Evolutionary conservation across 2,797 vertebrate species (phyloP).

Genomic region (Pitangus sulphuratus): DNA sequence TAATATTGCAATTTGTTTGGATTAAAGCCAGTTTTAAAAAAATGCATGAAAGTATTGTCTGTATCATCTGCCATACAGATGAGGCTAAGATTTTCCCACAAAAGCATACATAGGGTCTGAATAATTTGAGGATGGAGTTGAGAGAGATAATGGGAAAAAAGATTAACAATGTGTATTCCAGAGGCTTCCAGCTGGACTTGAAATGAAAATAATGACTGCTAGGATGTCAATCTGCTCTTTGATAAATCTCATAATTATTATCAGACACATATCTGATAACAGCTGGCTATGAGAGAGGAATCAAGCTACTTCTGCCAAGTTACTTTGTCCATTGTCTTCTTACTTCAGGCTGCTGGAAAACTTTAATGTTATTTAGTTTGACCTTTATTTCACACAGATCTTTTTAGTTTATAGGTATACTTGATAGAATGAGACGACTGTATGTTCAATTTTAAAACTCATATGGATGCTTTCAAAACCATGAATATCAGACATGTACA

Average conservation of each 20-base stretch:
- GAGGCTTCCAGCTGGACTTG: conserved; percentile 33
- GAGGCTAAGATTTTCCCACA: conserved; percentile 53
- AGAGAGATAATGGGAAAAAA: conserved; percentile 40
- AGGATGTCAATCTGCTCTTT: conserved; percentile 47
- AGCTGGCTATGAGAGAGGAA: background rate
- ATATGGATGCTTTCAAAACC: background rate
- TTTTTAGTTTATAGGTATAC: background rate
- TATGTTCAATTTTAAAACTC: background rate
- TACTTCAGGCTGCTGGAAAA: background rate
- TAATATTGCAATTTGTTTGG: background rate
- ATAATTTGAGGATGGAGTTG: conserved; percentile 30
- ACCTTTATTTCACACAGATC: background rate
- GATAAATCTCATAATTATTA: conserved; percentile 56
- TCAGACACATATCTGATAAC: conserved; percentile 25
- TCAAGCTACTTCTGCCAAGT: background rate
- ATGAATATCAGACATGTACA: background rate
- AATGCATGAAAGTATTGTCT: background rate
- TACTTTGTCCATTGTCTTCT: background rate
- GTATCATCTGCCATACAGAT: conserved; percentile 60
- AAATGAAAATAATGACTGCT: conserved; percentile 58
- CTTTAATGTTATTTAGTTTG: background rate
- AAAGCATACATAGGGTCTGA: background rate
- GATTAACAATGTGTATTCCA: conserved; percentile 40
- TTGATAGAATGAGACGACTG: background rate
- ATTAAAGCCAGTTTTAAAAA: background rate